A percentile compares a stretch with the other conserved stretches of the same genome.
Evolutionary conservation across 1,140 invertebrate genomes (phyloP).

Genomic region (Bombus affinis): DNA sequence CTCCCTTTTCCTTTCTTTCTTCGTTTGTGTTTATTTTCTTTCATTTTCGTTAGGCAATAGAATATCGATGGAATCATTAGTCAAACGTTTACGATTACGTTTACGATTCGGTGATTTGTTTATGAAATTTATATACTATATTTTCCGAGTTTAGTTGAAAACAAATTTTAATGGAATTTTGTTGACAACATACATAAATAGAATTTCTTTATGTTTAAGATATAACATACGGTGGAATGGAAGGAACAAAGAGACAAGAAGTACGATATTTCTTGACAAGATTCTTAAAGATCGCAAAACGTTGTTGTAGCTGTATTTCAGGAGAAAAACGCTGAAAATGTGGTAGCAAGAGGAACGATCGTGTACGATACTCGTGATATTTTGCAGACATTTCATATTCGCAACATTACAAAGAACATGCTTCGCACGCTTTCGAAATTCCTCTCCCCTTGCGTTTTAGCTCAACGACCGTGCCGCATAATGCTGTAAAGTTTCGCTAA

Average conservation of each 20-base stretch:
- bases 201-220: too few species aligned
- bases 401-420: conserved; percentile 60
- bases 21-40: background rate
- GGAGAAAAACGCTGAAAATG: background rate
- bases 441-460: conserved; percentile 59
- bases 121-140: background rate
- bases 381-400: conserved; percentile 60
- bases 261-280: background rate
- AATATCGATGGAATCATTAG: background rate
- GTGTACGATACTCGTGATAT: conserved; percentile 35
- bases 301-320: background rate
- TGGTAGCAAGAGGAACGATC: background rate
- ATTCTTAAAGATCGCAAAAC: background rate
- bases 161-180: too few species aligned
- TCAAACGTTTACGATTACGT: too few species aligned
- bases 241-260: too few species aligned
- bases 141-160: rapidly evolving
- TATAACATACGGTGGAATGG: too few species aligned
- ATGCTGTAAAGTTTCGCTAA: conserved; percentile 68
- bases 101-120: too few species aligned
- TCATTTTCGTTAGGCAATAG: background rate
- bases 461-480: conserved; percentile 64
- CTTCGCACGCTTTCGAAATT: conserved; percentile 54
- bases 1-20: too few species aligned
- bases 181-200: too few species aligned